Conservation (phyloP, 2,888 invertebrate species). For the Cenopis cana region DNA sequence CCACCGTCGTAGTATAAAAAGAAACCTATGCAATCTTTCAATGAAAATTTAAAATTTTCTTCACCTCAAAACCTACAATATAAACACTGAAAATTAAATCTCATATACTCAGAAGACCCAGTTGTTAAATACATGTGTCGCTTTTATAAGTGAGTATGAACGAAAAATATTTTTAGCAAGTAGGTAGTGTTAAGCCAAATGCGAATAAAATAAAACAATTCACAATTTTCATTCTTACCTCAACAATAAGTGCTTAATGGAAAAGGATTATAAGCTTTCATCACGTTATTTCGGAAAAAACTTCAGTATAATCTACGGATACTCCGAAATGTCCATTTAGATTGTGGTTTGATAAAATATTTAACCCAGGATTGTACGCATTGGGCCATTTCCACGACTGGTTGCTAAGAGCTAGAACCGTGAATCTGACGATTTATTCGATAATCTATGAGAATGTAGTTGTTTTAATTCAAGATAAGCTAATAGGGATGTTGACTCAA, state of each 20-base stretch:
- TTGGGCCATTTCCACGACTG: slow-evolving; percentile 28
- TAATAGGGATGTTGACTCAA: no score
- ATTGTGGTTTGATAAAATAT: slow-evolving; percentile 55
- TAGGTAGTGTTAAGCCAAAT: neutral
- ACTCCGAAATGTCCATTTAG: slow-evolving; percentile 60
- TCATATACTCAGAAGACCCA: no score
- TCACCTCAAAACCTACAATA: no score
- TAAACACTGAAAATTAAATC: no score
- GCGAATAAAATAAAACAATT: slow-evolving; percentile 12
- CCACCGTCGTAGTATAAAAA: no score
- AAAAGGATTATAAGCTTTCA: slow-evolving; percentile 67
- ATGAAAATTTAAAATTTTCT: no score
- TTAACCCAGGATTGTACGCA: slow-evolving; percentile 44
- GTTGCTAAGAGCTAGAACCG: slow-evolving; percentile 15
- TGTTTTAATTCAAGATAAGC: no score
- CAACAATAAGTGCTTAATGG: slow-evolving; percentile 69
- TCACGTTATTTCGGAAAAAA: slow-evolving; percentile 64
- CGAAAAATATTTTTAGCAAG: no score
- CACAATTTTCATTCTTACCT: slow-evolving; percentile 45
- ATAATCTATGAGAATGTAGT: no score
- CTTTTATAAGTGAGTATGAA: no score
- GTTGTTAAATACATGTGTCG: no score
- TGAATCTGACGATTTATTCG: neutral
- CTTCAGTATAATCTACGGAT: slow-evolving; percentile 61
- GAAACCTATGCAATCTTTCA: no score